A percentile compares a stretch with the other conserved stretches of the same genome.
Conservation (phyloP, 2,888 invertebrate genomes). For the Apodemia zela region DNA sequence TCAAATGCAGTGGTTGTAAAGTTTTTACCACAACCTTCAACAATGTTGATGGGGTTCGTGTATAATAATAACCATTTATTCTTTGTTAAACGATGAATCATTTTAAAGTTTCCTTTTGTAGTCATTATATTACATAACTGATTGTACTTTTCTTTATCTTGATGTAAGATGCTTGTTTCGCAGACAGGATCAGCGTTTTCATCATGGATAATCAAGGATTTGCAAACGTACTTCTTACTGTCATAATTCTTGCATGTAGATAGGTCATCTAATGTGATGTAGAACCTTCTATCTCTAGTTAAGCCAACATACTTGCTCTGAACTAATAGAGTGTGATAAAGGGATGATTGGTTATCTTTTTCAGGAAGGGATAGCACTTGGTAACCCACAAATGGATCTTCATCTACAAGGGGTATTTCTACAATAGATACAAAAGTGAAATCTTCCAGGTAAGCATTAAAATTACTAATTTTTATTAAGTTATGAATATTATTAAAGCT, state of each 20-base stretch:
- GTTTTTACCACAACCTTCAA: conserved; percentile 1
- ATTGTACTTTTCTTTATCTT: conserved; percentile 8
- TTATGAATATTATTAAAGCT: conserved; percentile 8
- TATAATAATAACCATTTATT: background rate
- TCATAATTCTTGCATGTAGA: background rate
- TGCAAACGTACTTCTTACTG: background rate
- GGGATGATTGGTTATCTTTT: conserved; percentile 13
- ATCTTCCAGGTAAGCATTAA: background rate
- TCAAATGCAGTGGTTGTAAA: background rate
- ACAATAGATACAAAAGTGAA: background rate
- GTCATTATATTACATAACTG: conserved; percentile 12
- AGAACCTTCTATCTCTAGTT: conserved; percentile 9
- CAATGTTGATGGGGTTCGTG: background rate
- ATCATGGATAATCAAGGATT: background rate
- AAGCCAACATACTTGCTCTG: conserved; percentile 17
- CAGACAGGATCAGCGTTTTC: conserved; percentile 13
- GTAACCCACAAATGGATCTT: background rate
- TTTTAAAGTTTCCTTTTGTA: background rate
- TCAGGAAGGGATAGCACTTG: conserved; percentile 14
- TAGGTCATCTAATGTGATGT: conserved; percentile 13
- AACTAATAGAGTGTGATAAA: conserved; percentile 18
- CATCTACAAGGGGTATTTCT: background rate
- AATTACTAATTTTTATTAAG: conserved; percentile 2
- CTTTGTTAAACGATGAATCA: background rate
- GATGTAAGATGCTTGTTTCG: conserved; percentile 12